Evolutionary conservation across 1,140 invertebrate genomes (phyloP).

Genomic region (Neodiprion lecontei): DNA sequence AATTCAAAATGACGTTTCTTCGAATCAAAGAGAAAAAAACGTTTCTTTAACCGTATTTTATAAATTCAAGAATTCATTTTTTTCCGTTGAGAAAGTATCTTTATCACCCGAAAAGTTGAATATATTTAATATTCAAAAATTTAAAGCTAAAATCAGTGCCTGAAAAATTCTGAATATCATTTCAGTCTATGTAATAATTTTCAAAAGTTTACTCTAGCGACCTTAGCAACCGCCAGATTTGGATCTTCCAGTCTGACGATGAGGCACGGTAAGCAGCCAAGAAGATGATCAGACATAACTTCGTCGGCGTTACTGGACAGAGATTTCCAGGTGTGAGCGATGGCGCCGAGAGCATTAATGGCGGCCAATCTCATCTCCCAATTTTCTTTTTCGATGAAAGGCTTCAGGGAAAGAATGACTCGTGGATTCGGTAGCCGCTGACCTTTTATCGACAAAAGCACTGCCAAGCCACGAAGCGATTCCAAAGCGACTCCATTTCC

Average conservation of each 20-base stretch:
- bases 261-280: conserved; percentile 51
- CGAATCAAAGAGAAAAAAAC: neutral
- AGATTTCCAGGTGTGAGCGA: conserved; percentile 44
- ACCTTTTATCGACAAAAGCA: conserved; percentile 44
- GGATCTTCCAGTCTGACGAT: conserved; percentile 50
- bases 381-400: conserved; percentile 54
- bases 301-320: conserved; percentile 38
- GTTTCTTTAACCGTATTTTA: neutral
- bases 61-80: neutral
- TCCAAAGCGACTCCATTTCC: conserved; percentile 49
- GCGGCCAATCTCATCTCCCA: conserved; percentile 51
- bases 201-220: conserved; percentile 16
- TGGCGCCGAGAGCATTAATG: conserved; percentile 42
- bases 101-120: neutral
- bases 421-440: conserved; percentile 46
- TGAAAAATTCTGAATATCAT: neutral
- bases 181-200: conserved; percentile 10
- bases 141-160: neutral
- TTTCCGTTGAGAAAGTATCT: conserved; percentile 1
- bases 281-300: conserved; percentile 49
- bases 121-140: conserved; percentile 14
- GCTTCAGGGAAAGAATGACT: conserved; percentile 50
- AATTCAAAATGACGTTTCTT: no score
- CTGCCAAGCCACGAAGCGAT: conserved; percentile 47
- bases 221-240: conserved; percentile 40